A percentile compares a stretch with the other conserved stretches of the same genome.
Evolutionary conservation across 2,113 vertebrate genomes (phyloP).

Genomic region (Uropsilus gracilis): DNA sequence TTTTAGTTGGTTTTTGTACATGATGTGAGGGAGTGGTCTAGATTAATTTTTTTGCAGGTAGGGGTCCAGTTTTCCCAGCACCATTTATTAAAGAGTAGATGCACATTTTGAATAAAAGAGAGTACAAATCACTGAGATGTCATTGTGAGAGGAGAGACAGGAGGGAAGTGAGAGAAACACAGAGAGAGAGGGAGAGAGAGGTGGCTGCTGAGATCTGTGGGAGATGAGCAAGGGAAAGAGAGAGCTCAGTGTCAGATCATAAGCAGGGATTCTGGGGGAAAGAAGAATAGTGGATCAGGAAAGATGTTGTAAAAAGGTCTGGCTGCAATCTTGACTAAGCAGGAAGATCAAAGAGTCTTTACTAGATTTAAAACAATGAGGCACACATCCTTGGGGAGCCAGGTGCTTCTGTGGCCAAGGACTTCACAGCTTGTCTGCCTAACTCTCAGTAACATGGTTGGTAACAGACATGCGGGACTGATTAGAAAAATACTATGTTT

Average conservation of each 20-base stretch:
- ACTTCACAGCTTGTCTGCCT: slow-evolving; percentile 48
- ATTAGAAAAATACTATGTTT: slow-evolving; percentile 55
- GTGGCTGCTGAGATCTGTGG: background rate
- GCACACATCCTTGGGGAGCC: background rate
- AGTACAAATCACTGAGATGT: background rate
- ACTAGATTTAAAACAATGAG: slow-evolving; percentile 2
- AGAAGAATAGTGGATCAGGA: background rate
- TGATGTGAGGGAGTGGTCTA: too few species aligned
- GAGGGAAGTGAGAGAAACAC: too few species aligned
- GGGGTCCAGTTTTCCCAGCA: too few species aligned
- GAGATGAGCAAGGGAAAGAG: background rate
- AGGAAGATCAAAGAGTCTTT: slow-evolving; percentile 38
- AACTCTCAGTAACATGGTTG: background rate
- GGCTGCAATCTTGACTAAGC: background rate
- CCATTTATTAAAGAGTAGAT: too few species aligned
- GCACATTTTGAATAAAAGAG: background rate
- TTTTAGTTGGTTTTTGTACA: too few species aligned
- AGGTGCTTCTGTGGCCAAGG: slow-evolving; percentile 66
- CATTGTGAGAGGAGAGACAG: background rate
- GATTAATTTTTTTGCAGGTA: too few species aligned
- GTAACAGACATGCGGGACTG: slow-evolving; percentile 24
- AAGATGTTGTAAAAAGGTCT: background rate
- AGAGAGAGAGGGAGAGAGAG: background rate
- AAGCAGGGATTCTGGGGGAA: background rate
- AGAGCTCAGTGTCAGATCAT: background rate